Conservation (phyloP, 2,888 invertebrate genomes). For the Xestia c-nigrum region DNA sequence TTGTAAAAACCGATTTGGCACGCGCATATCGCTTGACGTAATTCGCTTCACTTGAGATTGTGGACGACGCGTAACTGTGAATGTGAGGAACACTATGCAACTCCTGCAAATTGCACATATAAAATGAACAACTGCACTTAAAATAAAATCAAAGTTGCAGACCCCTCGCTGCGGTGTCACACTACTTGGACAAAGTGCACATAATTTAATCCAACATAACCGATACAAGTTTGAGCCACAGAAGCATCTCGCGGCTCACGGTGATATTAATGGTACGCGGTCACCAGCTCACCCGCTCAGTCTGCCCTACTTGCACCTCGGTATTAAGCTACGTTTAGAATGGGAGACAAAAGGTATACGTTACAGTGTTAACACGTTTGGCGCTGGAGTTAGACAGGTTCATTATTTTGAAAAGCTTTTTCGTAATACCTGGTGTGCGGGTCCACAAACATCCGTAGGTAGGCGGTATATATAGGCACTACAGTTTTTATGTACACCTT, state of each 20-base stretch:
- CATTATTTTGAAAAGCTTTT: slow-evolving; percentile 24
- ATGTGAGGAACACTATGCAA: background rate
- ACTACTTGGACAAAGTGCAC: slow-evolving; percentile 34
- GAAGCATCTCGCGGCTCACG: slow-evolving; percentile 1
- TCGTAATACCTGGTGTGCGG: background rate
- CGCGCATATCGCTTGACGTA: background rate
- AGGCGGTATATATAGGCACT: background rate
- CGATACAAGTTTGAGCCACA: slow-evolving; percentile 34
- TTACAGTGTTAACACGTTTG: slow-evolving; percentile 2
- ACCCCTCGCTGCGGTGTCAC: background rate
- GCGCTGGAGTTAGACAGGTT: slow-evolving; percentile 1
- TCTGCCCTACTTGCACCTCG: slow-evolving; percentile 43
- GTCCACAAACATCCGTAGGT: background rate
- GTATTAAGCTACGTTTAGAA: slow-evolving; percentile 2
- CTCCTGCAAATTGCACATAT: background rate
- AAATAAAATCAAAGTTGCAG: slow-evolving; percentile 17
- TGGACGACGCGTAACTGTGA: background rate
- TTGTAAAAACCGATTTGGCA: background rate
- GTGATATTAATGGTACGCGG: slow-evolving; percentile 46
- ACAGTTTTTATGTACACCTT: background rate
- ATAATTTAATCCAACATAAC: slow-evolving; percentile 43
- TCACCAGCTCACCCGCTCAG: slow-evolving; percentile 28
- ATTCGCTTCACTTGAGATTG: background rate
- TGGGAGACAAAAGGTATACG: slow-evolving; percentile 1
- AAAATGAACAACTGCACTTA: background rate